These are phyloP conservation scores for Drosophila ambigua DNA, from an alignment of 1,140 invertebrate species.

Conservation along the genomic window DNA sequence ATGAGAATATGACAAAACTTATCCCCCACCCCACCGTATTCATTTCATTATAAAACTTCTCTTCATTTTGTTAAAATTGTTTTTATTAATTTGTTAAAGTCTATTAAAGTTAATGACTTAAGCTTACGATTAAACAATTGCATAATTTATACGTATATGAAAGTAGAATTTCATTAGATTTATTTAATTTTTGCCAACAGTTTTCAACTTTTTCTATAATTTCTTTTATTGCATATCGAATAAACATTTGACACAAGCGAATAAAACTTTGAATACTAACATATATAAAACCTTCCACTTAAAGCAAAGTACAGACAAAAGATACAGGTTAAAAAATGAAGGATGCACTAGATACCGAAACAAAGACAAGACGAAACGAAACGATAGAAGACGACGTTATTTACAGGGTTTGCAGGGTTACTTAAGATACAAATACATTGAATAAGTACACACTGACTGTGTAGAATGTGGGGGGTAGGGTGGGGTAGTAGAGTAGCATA, in stretches of 20 bases:
- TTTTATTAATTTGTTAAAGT: slow-evolving; percentile 62
- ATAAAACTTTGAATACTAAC: slow-evolving; percentile 27
- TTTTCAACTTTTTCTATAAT: slow-evolving; percentile 7
- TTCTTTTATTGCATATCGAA: slow-evolving; percentile 5
- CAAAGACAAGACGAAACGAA: slow-evolving; percentile 34
- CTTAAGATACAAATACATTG: slow-evolving; percentile 24
- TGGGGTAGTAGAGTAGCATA: slow-evolving; percentile 15
- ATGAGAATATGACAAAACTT: slow-evolving; percentile 50
- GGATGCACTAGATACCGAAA: slow-evolving; percentile 26
- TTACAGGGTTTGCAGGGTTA: slow-evolving; percentile 66
- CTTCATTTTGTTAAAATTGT: slow-evolving; percentile 26
- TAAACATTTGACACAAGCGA: slow-evolving; percentile 35
- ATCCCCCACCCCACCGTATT: not conserved
- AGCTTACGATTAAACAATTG: slow-evolving; percentile 64
- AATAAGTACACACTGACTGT: slow-evolving; percentile 17
- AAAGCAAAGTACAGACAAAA: slow-evolving; percentile 15
- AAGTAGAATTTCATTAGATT: slow-evolving; percentile 25
- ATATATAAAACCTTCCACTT: slow-evolving; percentile 22
- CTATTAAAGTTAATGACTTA: slow-evolving; percentile 80
- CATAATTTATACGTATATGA: slow-evolving; percentile 30
- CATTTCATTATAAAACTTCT: not conserved
- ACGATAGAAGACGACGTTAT: slow-evolving; percentile 47
- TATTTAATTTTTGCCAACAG: slow-evolving; percentile 39
- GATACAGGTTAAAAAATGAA: slow-evolving; percentile 13
- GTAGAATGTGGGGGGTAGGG: slow-evolving; percentile 12